Evolutionary conservation across 2,888 invertebrate species (phyloP).

Genomic region (Zaprionus bogoriensis): DNA sequence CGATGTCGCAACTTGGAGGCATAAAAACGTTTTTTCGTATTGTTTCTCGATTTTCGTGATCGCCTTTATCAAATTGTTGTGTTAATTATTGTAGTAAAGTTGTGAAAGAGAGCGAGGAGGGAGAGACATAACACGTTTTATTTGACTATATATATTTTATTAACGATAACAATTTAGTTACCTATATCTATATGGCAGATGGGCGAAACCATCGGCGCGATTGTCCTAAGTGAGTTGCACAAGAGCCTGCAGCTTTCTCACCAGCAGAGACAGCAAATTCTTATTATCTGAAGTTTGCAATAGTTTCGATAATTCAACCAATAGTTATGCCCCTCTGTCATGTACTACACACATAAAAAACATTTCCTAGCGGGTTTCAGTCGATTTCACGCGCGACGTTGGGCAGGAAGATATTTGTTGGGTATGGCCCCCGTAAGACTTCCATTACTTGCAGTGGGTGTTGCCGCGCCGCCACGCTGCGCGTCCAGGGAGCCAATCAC

Average conservation of each 20-base stretch:
- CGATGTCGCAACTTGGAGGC: conserved; percentile 51
- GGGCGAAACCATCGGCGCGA: neutral
- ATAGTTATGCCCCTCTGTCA: neutral
- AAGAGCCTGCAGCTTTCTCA: neutral
- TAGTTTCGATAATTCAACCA: neutral
- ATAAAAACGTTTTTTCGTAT: conserved; percentile 29
- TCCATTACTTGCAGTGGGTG: neutral
- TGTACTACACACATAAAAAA: conserved; percentile 14
- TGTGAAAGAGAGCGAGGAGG: conserved; percentile 31
- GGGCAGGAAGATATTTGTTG: conserved; percentile 69
- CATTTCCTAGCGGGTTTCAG: conserved; percentile 40
- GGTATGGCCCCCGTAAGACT: conserved; percentile 31
- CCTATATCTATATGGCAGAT: conserved; percentile 27
- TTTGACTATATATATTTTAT: conserved; percentile 36
- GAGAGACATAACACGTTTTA: neutral
- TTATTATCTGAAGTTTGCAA: neutral
- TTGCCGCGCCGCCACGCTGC: conserved; percentile 23
- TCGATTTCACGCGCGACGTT: conserved; percentile 55
- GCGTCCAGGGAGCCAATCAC: conserved; percentile 79
- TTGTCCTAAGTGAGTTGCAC: neutral
- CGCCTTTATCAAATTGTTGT: conserved; percentile 42
- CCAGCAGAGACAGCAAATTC: too few relatives aligned
- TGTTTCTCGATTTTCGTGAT: conserved; percentile 27
- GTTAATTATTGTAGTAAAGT: conserved; percentile 45
- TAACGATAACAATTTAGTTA: conserved; percentile 31